Base-by-base conservation (phyloP, 2,113 vertebrate species). In the Prunella himalayana region DNA sequence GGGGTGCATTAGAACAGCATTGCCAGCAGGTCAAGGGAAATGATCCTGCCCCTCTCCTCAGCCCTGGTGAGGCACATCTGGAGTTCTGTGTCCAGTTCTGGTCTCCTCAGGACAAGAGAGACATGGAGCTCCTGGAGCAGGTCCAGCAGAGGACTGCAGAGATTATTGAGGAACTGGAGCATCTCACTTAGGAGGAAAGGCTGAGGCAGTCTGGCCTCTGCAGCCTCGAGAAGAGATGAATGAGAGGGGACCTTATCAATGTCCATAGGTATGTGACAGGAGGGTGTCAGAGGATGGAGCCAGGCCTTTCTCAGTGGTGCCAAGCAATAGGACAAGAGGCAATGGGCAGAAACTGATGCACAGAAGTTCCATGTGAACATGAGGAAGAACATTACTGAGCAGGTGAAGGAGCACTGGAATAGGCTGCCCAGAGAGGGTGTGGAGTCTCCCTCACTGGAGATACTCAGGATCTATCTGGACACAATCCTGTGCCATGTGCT, bases 331-430 rank as follows among this genome's bases (percentile, higher is more conserved):
- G 35, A 79, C 27, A 51, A 37, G 31, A 37, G 18, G 19, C 23
- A 59, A 4, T 2, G 7, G 44, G 44, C 28, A 75, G 45, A 60
- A 73, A 30, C 3, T 1, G 60, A n/a, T 17, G 15, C 44, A 45
- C 33, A 82, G 60, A 30, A 60, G 28, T 45, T 66, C 51, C 23
- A 66, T 23, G 22, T 39, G 23, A 73, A 59, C 1, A 59, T 0
- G 1, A 45, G 20, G 33, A 88, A 45, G 24, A 66, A 39, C 1
- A 3, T 13, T 30, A 18, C 28, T 18, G 10, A 21, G 7, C 0
- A 0, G 42, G 12, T 65, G 31, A 50, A 4, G 0, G 0, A 57
- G 35, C 37, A 37, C 37, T 73, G 77, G 27, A 73, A 53, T 3
- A 66, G 28, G 33, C 6, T 51, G 28, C 12, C 60, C 33, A 5